Evolutionary conservation across 2,113 vertebrate genomes (phyloP), one percentile per base, ranked within the genome.

Genomic region (Forbesichthys papilliferus): DNA sequence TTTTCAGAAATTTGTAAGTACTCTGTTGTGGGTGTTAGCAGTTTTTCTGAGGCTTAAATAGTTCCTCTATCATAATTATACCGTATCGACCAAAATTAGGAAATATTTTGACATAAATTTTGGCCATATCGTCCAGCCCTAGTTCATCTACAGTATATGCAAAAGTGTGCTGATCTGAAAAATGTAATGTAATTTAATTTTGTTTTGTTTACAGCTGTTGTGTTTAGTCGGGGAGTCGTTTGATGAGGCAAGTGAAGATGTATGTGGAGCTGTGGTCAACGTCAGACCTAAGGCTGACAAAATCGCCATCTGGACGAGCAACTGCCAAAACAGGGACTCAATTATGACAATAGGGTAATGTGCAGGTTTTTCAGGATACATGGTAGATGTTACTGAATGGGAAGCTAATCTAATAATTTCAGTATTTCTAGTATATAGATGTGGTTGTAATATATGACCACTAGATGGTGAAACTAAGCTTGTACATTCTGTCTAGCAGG

Each of bases 201-300:
- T 62, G 54, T 75, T 0, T 71, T 78, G 36, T 8, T 71, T 82
- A n/a, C 71, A 94, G 93, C 93, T 94, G 57, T 84, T 94, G 85
- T 94, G 93, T 88, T 93, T 94, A 90, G 91, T 94, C 2, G 93
- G 93, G 0, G 93, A 94, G 81, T 92, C 93, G 1, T 94, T 94
- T 42, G 93, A 94, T 34, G 93, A 93, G 71, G 91, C 92, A 13
- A 94, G 93, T 66, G 93, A 94, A 52, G 93, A 94, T 3, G 89
- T 94, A 55, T 94, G 93, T 54, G 93, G 93, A 14, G 93, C 93
- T 16, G 93, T 94, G 85, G 93, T 94, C 78, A 94, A 94, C 36
- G 92, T 94, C 79, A 87, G 93, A 81, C 93, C 88, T 5, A 94
- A 94, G 78, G 93, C 92, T 27, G 93, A 94, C 82, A 94, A 94